Evolutionary conservation across 2,888 invertebrate species (phyloP), one percentile per base, ranked within the genome.

Genomic region (Anarsia innoxiella): DNA sequence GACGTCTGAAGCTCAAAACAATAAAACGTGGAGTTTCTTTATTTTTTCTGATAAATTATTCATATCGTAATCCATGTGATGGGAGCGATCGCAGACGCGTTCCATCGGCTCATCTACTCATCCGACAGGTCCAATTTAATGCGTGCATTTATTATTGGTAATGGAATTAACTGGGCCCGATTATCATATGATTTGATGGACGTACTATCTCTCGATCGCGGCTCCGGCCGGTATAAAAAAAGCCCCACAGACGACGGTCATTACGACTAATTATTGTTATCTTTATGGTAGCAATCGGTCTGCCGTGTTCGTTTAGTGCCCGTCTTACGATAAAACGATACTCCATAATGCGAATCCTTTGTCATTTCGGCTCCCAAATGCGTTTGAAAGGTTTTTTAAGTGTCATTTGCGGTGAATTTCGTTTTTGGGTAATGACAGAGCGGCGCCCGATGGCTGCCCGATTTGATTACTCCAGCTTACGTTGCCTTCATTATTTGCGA

Each of bases 121-220:
- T 78, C 77, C 72, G 78, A 78, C 80, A 72, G 78, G 72, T 76
- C 74, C 78, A 79, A 82, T 77, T 80, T 83, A 84, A 84, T 84
- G 74, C 83, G 72, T 74, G 82, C 83, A 82, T 84, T 84, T 84
- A 83, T 82, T 80, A 84, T 80, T 80, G 76, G 74, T 78, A 82
- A 82, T 82, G 80, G 84, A 83, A 84, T 83, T 83, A 84, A 83
- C 83, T 60, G 74, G 64, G 70, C 57, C 79, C 80, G 83, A 83
- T 84, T 84, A 83, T 83, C 84, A 80, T 84, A 79, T 71, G 77
- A 78, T 80, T 79, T 84, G 84, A 84, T 83, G 82, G 82, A 80
- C 78, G 74, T 71, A 67, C 80, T 83, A 83, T 83, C 83, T 73
- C 53, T 61, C 51, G 66, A 83, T 83, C 82, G 53, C 56, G 59